These are phyloP conservation scores for Romanogobio albipinnatus DNA, from an alignment of 2,113 vertebrate genomes.

Conservation along the genomic window DNA sequence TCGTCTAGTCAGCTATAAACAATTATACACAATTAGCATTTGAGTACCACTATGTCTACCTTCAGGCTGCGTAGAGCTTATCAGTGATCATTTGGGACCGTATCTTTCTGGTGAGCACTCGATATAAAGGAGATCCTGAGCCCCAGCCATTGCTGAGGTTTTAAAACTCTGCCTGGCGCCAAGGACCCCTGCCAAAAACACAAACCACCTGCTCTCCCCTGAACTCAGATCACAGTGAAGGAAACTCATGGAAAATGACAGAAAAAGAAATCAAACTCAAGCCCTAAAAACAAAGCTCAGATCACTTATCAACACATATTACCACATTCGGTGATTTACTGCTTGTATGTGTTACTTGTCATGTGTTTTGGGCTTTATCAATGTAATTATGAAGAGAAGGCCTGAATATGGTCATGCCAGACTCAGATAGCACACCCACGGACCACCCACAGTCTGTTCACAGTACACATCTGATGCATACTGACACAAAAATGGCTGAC, in stretches of 20 bases:
- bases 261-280: slow-evolving; percentile 53
- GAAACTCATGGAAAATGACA: slow-evolving; percentile 51
- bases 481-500: background rate
- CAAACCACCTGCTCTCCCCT: slow-evolving; percentile 56
- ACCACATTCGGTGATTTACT: slow-evolving; percentile 37
- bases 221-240: slow-evolving; percentile 33
- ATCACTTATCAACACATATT: slow-evolving; percentile 48
- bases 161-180: slow-evolving; percentile 36
- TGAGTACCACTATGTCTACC: background rate
- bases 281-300: slow-evolving; percentile 42
- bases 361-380: slow-evolving; percentile 1
- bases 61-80: slow-evolving; percentile 29
- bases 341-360: background rate
- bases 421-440: slow-evolving; percentile 20
- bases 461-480: slow-evolving; percentile 3
- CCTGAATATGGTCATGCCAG: slow-evolving; percentile 16
- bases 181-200: slow-evolving; percentile 59
- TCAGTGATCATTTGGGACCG: slow-evolving; percentile 20
- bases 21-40: background rate
- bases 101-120: background rate
- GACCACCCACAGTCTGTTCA: slow-evolving; percentile 13
- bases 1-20: background rate
- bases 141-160: slow-evolving; percentile 50
- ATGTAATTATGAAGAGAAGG: slow-evolving; percentile 4
- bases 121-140: slow-evolving; percentile 2